Evolutionary conservation across 64 coral and sea anemone genomes (phyloP).

Genomic region (Pocillopora damicornis): DNA sequence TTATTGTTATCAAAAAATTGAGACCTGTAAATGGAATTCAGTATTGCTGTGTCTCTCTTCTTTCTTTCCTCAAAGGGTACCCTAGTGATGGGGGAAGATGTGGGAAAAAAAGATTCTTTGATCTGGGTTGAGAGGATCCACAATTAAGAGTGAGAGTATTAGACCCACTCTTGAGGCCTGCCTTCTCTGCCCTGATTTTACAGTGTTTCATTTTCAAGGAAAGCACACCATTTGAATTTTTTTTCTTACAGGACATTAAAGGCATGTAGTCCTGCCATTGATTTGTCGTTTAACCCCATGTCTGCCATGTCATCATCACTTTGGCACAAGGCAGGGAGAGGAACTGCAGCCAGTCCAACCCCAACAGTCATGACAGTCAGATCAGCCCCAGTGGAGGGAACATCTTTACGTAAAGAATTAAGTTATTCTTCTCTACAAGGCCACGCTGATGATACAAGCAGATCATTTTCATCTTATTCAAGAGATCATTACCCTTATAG

Average conservation of each 20-base stretch:
- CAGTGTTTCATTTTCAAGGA: too few species aligned
- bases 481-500: not conserved
- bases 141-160: too few species aligned
- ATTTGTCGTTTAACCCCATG: not conserved
- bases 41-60: too few species aligned
- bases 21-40: too few species aligned
- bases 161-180: too few species aligned
- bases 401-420: not conserved
- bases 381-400: not conserved
- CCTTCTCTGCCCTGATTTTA: too few species aligned
- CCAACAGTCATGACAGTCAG: slow-evolving; percentile 20
- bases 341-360: not conserved
- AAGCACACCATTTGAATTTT: too few species aligned
- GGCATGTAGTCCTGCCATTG: slow-evolving; percentile 16
- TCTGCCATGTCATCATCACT: slow-evolving; percentile 28
- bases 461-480: not conserved
- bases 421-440: slow-evolving; percentile 19
- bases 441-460: not conserved
- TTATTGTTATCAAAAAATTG: too few species aligned
- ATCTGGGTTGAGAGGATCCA: too few species aligned
- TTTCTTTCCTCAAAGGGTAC: too few species aligned
- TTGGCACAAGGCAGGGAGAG: slow-evolving; percentile 40
- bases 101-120: too few species aligned
- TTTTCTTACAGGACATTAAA: slow-evolving; percentile 48
- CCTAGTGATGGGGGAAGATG: too few species aligned